Conservation (phyloP, 2,888 invertebrate genomes). For the Lithophane leautieri region DNA sequence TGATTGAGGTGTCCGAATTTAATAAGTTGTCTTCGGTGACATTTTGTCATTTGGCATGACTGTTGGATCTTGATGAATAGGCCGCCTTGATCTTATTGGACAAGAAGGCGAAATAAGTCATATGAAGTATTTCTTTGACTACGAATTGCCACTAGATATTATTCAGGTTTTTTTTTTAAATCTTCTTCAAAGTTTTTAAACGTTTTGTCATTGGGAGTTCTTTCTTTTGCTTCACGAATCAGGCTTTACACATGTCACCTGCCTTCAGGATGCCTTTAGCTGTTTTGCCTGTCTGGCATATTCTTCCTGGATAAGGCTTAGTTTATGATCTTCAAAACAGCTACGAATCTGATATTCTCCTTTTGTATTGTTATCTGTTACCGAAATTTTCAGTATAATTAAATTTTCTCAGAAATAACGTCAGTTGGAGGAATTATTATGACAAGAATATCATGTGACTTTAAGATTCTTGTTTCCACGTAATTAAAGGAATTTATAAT, state of each 20-base stretch:
- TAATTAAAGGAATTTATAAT: not conserved
- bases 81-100: not conserved
- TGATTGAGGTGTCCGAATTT: slow-evolving; percentile 84
- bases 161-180: not conserved
- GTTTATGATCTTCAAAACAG: not conserved
- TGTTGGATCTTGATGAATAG: slow-evolving; percentile 50
- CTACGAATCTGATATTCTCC: not conserved
- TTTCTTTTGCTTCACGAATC: not conserved
- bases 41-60: slow-evolving; percentile 53
- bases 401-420: not conserved
- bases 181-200: not conserved
- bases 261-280: not conserved
- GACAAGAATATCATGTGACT: slow-evolving; percentile 18
- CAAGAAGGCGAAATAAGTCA: not conserved
- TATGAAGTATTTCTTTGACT: not conserved
- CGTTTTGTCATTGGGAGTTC: not conserved
- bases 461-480: not conserved
- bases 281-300: no score
- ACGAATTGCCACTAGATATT: no score
- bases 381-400: slow-evolving; percentile 1
- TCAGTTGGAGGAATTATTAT: not conserved
- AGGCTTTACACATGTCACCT: not conserved
- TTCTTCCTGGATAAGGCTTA: not conserved
- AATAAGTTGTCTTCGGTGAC: slow-evolving; percentile 74
- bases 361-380: not conserved